Conservation (phyloP, 2,888 invertebrate species). For the Tinea pellionella region DNA sequence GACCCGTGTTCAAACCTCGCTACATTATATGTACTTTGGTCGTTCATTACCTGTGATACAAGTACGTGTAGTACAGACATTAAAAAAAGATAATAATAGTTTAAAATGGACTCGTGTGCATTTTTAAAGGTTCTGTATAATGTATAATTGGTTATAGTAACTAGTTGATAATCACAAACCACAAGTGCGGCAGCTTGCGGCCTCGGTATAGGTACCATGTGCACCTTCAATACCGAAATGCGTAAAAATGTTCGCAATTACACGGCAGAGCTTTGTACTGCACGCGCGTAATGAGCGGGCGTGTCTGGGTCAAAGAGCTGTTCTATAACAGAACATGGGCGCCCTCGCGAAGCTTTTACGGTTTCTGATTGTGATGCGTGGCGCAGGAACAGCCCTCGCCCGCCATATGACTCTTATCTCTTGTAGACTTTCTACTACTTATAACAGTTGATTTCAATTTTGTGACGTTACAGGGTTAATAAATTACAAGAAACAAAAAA, state of each 20-base stretch:
- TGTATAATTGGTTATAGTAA: not conserved
- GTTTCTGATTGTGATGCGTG: slow-evolving; percentile 33
- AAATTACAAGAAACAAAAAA: no score
- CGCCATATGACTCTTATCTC: slow-evolving; percentile 45
- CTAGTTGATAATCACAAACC: slow-evolving; percentile 45
- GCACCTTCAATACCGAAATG: slow-evolving; percentile 43
- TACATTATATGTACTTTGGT: no score
- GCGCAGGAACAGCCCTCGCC: slow-evolving; percentile 15
- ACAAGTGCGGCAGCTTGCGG: slow-evolving; percentile 42
- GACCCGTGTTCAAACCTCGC: no score
- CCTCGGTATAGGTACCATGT: slow-evolving; percentile 47
- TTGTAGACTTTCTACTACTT: not conserved
- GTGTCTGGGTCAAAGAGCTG: slow-evolving; percentile 18
- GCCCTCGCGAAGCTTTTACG: slow-evolving; percentile 49
- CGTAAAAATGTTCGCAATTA: slow-evolving; percentile 46
- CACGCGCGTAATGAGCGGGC: slow-evolving; percentile 34
- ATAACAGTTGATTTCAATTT: not conserved
- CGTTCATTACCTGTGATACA: no score
- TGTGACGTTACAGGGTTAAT: no score
- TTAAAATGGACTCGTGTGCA: not conserved
- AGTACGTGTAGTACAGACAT: no score
- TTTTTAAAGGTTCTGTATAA: not conserved
- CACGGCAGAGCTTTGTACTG: slow-evolving; percentile 15
- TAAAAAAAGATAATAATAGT: no score
- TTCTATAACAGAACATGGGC: slow-evolving; percentile 21